A percentile compares a stretch with the other conserved stretches of the same genome.
phyloP scores from a whole-genome alignment of 2,888 invertebrate genomes.

The Eupithecia subumbrata region DNA sequence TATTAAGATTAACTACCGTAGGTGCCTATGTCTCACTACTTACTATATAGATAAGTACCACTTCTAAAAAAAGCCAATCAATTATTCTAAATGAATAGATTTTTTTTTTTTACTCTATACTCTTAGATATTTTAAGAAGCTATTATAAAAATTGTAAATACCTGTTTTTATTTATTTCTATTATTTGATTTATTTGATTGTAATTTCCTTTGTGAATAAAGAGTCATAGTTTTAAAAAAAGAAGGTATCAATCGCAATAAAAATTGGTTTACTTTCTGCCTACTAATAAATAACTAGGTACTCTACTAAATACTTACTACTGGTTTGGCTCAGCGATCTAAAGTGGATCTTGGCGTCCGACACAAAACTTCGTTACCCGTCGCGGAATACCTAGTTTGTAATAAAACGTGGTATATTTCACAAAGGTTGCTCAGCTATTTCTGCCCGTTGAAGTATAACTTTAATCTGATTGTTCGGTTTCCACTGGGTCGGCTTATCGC shows the following conservation, averaged over 20 bases:
- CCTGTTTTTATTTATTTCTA: no score
- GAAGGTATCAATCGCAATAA: neutral
- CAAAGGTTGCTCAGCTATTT: constrained; percentile 11
- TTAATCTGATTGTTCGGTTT: constrained; percentile 1
- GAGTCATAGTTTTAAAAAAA: neutral
- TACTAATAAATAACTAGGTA: neutral
- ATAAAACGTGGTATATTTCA: neutral
- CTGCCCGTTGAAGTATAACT: neutral
- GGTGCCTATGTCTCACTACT: no score
- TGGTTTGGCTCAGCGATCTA: neutral
- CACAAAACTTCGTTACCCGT: neutral
- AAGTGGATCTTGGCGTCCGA: neutral
- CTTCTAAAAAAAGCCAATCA: neutral
- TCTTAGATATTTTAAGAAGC: no score
- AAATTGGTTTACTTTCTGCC: neutral
- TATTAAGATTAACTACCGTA: no score
- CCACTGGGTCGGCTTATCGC: constrained; percentile 3
- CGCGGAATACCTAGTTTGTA: neutral
- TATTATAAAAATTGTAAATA: no score
- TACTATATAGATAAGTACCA: neutral
- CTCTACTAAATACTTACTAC: neutral
- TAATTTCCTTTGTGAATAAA: no score
- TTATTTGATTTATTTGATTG: no score
- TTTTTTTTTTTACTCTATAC: no score
- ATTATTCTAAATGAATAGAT: no score